Evolutionary conservation across 1,140 invertebrate genomes (phyloP).

Genomic region (Trichogramma pretiosum): DNA sequence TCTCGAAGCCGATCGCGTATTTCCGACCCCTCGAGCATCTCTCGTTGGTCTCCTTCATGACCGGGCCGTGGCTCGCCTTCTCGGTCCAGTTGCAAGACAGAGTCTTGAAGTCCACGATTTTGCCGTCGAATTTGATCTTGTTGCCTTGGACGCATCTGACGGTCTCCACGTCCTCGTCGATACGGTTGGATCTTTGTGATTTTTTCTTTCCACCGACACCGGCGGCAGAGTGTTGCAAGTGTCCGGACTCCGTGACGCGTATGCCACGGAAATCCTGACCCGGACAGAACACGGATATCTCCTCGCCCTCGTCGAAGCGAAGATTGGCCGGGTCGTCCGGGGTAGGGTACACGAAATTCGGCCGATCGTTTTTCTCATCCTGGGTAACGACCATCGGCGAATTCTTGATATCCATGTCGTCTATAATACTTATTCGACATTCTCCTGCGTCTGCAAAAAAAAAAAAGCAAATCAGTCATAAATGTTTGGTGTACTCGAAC

Average conservation of each 20-base stretch:
- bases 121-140: background rate
- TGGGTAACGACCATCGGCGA: background rate
- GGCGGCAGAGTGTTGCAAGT: background rate
- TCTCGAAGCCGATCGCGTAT: conserved; percentile 9
- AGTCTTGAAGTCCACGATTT: background rate
- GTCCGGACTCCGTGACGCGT: background rate
- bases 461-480: too few relatives aligned
- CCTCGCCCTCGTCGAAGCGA: background rate
- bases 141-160: background rate
- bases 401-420: too few relatives aligned
- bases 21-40: background rate
- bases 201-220: background rate
- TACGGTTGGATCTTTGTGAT: background rate
- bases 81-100: conserved; percentile 6
- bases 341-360: background rate
- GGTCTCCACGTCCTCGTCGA: background rate
- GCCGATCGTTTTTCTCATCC: too few relatives aligned
- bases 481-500: too few relatives aligned
- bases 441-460: too few relatives aligned
- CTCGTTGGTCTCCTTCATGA: background rate
- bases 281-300: background rate
- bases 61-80: background rate
- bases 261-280: too few relatives aligned
- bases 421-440: too few relatives aligned
- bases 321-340: background rate